These are phyloP conservation scores for Zaprionus kolodkinae DNA, from an alignment of 1,140 invertebrate genomes.

Conservation along the genomic window DNA sequence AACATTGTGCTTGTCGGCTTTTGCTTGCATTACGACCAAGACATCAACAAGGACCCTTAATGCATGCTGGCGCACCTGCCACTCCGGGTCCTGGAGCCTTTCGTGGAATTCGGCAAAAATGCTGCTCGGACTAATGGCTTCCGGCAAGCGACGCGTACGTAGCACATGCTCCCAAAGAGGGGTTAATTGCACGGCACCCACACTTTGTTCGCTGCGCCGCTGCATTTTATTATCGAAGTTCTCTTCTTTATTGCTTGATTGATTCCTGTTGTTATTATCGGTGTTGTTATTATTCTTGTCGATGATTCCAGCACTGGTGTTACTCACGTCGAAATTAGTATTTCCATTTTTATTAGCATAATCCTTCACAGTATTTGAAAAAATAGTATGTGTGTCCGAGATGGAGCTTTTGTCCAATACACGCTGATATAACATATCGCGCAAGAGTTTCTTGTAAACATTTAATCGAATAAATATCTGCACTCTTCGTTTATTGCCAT, in stretches of 20 bases:
- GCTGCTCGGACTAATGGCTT: conserved; percentile 87
- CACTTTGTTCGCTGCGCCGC: conserved; percentile 39
- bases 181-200: conserved; percentile 86
- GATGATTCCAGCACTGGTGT: conserved; percentile 20
- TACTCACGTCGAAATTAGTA: conserved; percentile 27
- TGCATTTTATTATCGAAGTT: conserved; percentile 42
- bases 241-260: conserved; percentile 19
- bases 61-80: conserved; percentile 92
- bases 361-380: conserved; percentile 2
- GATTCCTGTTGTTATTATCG: conserved; percentile 46
- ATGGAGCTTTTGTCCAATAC: conserved; percentile 67
- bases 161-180: conserved; percentile 91
- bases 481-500: background rate
- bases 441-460: background rate
- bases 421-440: conserved; percentile 73
- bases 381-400: conserved; percentile 15
- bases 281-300: conserved; percentile 39
- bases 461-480: background rate
- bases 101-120: conserved; percentile 89
- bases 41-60: conserved; percentile 90
- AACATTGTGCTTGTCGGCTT: conserved; percentile 87
- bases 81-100: conserved; percentile 90
- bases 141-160: conserved; percentile 86
- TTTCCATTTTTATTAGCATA: conserved; percentile 48
- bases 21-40: conserved; percentile 88